Conservation (phyloP, 2,888 invertebrate genomes). For the Petrolisthes manimaculis region DNA sequence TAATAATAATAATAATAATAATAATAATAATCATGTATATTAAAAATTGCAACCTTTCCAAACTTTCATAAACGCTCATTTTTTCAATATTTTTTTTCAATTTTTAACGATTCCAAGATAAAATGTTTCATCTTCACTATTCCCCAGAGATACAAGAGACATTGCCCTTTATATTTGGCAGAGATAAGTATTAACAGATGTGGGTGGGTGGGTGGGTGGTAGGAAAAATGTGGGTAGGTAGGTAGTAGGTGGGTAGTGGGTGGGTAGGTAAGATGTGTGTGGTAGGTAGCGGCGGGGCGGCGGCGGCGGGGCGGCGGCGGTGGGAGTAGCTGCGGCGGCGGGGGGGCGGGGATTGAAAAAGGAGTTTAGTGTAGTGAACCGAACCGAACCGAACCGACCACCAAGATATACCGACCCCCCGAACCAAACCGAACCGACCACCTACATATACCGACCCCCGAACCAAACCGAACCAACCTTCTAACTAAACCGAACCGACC, state of each 20-base stretch:
- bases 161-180: too few species aligned
- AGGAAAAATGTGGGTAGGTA: background rate
- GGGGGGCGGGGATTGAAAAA: background rate
- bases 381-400: too few species aligned
- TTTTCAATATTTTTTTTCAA: background rate
- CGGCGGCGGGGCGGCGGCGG: background rate
- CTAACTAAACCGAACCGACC: too few species aligned
- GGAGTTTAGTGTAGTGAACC: background rate
- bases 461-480: too few species aligned
- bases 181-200: too few species aligned
- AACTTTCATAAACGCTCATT: background rate
- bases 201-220: background rate
- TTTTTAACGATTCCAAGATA: background rate
- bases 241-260: background rate
- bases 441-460: too few species aligned
- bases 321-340: background rate
- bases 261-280: background rate
- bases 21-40: background rate
- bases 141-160: too few species aligned
- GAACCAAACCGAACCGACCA: too few species aligned
- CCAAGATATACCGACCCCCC: too few species aligned
- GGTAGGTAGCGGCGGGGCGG: background rate
- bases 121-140: too few species aligned
- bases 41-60: background rate
- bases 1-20: background rate